Evolutionary conservation across 2,888 invertebrate species (phyloP).

Genomic region (Teinopalpus imperialis): DNA sequence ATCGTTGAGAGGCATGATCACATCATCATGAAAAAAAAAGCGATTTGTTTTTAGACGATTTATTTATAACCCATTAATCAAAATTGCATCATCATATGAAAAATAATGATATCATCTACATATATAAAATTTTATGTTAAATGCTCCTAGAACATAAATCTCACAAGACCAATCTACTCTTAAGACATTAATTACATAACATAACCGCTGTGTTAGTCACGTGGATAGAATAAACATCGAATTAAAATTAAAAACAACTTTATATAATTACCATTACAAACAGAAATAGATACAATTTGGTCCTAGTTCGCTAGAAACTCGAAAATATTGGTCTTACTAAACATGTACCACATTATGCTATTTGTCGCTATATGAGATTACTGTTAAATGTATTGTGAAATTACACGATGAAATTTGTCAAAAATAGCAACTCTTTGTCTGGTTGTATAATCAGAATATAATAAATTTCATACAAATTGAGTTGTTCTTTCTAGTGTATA

Average conservation of each 20-base stretch:
- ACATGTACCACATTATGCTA: slow-evolving; percentile 8
- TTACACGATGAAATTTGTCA: slow-evolving; percentile 29
- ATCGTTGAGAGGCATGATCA: too few species aligned
- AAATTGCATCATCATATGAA: slow-evolving; percentile 75
- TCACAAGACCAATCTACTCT: slow-evolving; percentile 64
- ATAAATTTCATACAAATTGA: slow-evolving; percentile 43
- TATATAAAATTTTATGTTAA: slow-evolving; percentile 72
- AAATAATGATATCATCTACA: slow-evolving; percentile 77
- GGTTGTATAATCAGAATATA: slow-evolving; percentile 30
- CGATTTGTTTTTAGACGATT: slow-evolving; percentile 55
- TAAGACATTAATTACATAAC: slow-evolving; percentile 53
- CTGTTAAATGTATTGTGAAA: slow-evolving; percentile 8
- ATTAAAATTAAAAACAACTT: slow-evolving; percentile 74
- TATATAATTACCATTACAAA: slow-evolving; percentile 55
- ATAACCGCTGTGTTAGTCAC: slow-evolving; percentile 64
- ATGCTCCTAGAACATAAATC: slow-evolving; percentile 78
- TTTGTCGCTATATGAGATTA: slow-evolving; percentile 21
- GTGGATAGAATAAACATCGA: slow-evolving; percentile 61
- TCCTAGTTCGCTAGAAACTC: slow-evolving; percentile 61
- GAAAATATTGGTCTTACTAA: slow-evolving; percentile 17
- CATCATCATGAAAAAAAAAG: background rate
- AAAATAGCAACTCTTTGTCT: slow-evolving; percentile 39
- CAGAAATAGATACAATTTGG: slow-evolving; percentile 67
- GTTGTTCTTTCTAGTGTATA: slow-evolving; percentile 30
- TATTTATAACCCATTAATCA: slow-evolving; percentile 76